phyloP scores from a whole-genome alignment of 2,888 invertebrate genomes.

The Heliconius ismenius region DNA sequence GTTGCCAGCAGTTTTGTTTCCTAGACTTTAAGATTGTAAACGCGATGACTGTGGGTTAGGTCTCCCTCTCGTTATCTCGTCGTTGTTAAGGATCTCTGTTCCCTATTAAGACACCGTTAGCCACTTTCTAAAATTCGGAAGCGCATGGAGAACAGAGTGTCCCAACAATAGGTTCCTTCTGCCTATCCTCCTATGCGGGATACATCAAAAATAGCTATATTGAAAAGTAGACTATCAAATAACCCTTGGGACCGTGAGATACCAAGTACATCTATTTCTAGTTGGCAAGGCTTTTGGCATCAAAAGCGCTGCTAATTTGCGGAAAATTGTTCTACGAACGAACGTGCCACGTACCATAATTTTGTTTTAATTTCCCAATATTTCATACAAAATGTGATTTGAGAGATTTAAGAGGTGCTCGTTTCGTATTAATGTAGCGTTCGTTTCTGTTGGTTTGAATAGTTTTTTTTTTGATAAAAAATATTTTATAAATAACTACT shows the following conservation, averaged over 20 bases:
- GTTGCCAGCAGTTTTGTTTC: too few relatives aligned
- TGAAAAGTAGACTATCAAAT: slow-evolving; percentile 19
- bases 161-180: neutral
- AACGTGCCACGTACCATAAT: slow-evolving; percentile 6
- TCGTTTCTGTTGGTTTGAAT: neutral
- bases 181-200: neutral
- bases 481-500: neutral
- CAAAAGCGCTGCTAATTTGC: slow-evolving; percentile 33
- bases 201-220: neutral
- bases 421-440: neutral
- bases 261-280: slow-evolving; percentile 59
- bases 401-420: neutral
- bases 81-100: too few relatives aligned
- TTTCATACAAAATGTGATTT: slow-evolving; percentile 8
- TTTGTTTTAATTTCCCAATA: slow-evolving; percentile 23
- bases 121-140: neutral
- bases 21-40: too few relatives aligned
- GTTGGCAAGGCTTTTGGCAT: slow-evolving; percentile 46
- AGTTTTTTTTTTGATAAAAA: too few relatives aligned
- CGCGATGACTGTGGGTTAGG: too few relatives aligned
- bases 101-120: too few relatives aligned
- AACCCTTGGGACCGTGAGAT: slow-evolving; percentile 56
- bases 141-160: neutral
- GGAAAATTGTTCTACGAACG: slow-evolving; percentile 26
- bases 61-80: too few relatives aligned